Conservation (phyloP, 1,140 invertebrate genomes). For the Atta cephalotes region DNA sequence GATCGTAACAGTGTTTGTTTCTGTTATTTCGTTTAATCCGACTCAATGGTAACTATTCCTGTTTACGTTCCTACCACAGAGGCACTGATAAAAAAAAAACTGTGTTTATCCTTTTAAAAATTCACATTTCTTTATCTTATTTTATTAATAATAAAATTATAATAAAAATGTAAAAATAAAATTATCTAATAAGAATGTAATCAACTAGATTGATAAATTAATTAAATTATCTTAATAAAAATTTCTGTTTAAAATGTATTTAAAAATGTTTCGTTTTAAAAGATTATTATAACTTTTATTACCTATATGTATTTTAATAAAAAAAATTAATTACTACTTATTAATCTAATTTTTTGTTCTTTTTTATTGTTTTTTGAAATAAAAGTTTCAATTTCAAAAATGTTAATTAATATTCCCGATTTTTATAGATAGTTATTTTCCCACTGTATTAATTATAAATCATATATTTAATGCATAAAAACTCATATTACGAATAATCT, state of each 20-base stretch:
- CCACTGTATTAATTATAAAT: neutral
- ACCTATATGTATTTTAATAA: neutral
- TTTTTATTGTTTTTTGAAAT: neutral
- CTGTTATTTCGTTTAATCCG: conserved; percentile 43
- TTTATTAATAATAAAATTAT: neutral
- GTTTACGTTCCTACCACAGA: conserved; percentile 26
- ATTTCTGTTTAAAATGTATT: too few relatives aligned
- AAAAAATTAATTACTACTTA: neutral
- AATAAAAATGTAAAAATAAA: too few relatives aligned
- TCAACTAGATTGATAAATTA: too few relatives aligned
- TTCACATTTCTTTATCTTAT: neutral
- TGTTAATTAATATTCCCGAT: neutral
- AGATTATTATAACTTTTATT: too few relatives aligned
- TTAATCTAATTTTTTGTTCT: neutral
- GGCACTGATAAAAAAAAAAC: neutral
- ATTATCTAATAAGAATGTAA: too few relatives aligned
- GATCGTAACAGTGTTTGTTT: conserved; percentile 43
- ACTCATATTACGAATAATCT: neutral
- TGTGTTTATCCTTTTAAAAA: neutral
- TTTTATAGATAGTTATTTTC: neutral
- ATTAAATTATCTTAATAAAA: too few relatives aligned
- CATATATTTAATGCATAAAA: neutral
- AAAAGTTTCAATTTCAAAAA: neutral
- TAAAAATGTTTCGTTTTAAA: too few relatives aligned
- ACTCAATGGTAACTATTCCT: conserved; percentile 44